Conservation (phyloP, 2,888 invertebrate species). For the Tetrapedia diversipes region DNA sequence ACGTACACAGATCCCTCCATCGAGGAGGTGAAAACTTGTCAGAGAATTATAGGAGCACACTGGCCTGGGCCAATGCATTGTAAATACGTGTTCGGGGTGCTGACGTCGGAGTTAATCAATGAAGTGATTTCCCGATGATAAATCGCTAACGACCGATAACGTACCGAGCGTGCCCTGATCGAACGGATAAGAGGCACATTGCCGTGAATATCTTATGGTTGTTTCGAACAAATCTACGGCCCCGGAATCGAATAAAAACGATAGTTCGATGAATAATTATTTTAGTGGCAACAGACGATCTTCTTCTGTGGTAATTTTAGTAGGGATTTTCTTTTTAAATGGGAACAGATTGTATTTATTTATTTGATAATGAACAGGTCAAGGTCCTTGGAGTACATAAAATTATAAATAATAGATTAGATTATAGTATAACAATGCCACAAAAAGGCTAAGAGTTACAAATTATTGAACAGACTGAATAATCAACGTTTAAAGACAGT, state of each 20-base stretch:
- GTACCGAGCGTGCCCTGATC: neutral
- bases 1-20: neutral
- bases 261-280: too few relatives aligned
- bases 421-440: too few relatives aligned
- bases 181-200: neutral
- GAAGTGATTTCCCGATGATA: slow-evolving; percentile 15
- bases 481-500: too few relatives aligned
- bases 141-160: slow-evolving; percentile 13
- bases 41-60: slow-evolving; percentile 14
- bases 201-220: neutral
- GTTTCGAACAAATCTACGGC: neutral
- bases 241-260: neutral
- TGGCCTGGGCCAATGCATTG: neutral
- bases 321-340: too few relatives aligned
- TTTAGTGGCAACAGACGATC: too few relatives aligned
- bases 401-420: too few relatives aligned
- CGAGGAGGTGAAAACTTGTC: slow-evolving; percentile 32
- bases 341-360: too few relatives aligned
- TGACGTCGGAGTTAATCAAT: slow-evolving; percentile 28
- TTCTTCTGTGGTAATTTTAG: too few relatives aligned
- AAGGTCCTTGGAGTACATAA: too few relatives aligned
- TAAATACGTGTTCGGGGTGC: slow-evolving; percentile 24
- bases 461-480: too few relatives aligned
- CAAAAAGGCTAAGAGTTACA: too few relatives aligned
- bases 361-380: too few relatives aligned